phyloP scores from a whole-genome alignment of 2,797 vertebrate species.

The Odontamblyopus lacepedii region DNA sequence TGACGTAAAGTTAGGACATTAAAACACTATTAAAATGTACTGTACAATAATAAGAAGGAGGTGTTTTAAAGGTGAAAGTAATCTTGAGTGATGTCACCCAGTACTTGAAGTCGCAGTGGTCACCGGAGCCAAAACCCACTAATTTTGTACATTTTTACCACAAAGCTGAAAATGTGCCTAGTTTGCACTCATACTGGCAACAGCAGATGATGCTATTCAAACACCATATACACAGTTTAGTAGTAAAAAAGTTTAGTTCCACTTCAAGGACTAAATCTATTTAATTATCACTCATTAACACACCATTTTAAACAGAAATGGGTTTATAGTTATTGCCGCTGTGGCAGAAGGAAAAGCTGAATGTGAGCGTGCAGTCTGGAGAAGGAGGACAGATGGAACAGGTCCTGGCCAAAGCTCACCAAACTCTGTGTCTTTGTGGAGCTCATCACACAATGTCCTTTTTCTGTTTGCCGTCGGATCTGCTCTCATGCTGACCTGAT shows the following conservation, averaged over 20 bases:
- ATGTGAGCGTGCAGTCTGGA: slow-evolving; percentile 28
- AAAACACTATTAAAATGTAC: not conserved
- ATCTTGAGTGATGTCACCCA: too few species aligned
- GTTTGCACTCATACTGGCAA: too few species aligned
- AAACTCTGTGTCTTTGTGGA: slow-evolving; percentile 53
- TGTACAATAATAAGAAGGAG: not conserved
- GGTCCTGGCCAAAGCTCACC: slow-evolving; percentile 50
- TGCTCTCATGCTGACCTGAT: slow-evolving; percentile 31
- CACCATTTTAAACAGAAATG: not conserved
- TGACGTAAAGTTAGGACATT: not conserved
- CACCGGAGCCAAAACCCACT: too few species aligned
- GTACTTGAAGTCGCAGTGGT: too few species aligned
- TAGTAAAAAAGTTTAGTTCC: too few species aligned
- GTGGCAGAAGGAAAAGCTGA: slow-evolving; percentile 20
- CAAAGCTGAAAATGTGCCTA: too few species aligned
- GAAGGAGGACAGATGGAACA: slow-evolving; percentile 55
- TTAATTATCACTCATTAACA: slow-evolving; percentile 13
- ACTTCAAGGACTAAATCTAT: not conserved
- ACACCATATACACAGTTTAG: too few species aligned
- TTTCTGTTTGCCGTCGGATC: slow-evolving; percentile 24
- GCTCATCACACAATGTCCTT: slow-evolving; percentile 30
- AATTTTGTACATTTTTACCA: too few species aligned
- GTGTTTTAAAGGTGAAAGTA: too few species aligned
- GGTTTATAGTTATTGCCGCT: not conserved
- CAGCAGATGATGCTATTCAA: too few species aligned